A percentile compares a stretch with the other conserved stretches of the same genome.
phyloP scores from a whole-genome alignment of 2,797 vertebrate genomes.

The Lithobates pipiens region DNA sequence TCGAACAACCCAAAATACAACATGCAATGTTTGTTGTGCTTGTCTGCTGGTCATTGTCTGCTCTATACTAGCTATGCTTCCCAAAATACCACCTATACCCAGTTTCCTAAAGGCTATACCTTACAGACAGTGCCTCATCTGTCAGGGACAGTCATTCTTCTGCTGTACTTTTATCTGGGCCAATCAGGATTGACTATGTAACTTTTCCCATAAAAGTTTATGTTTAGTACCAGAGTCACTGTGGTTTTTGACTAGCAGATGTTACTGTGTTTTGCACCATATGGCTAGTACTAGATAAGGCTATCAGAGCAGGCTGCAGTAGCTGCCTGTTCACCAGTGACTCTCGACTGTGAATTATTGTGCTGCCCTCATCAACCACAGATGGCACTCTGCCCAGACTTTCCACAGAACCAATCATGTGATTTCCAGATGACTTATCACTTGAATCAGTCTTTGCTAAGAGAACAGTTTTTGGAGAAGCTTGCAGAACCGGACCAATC shows the following conservation, averaged over 20 bases:
- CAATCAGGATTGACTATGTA: background rate
- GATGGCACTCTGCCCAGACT: slow-evolving; percentile 68
- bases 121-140: too few relatives aligned
- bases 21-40: background rate
- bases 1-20: background rate
- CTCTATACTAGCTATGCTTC: background rate
- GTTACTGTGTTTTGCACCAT: slow-evolving; percentile 22
- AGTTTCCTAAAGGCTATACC: too few relatives aligned
- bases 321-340: slow-evolving; percentile 57
- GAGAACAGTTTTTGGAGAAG: slow-evolving; percentile 62
- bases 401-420: slow-evolving; percentile 53
- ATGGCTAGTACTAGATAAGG: slow-evolving; percentile 48
- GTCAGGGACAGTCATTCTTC: background rate
- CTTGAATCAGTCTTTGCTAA: slow-evolving; percentile 53
- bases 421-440: slow-evolving; percentile 31
- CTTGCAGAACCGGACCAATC: slow-evolving; percentile 66
- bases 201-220: background rate
- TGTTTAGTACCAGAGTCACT: slow-evolving; percentile 6
- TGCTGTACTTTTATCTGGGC: background rate
- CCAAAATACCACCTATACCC: too few relatives aligned
- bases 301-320: slow-evolving; percentile 58
- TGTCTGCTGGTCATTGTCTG: background rate
- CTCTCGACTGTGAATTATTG: slow-evolving; percentile 62
- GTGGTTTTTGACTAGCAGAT: slow-evolving; percentile 44
- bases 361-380: slow-evolving; percentile 64